These are phyloP conservation scores for Phanerotoma sp. DNA, from an alignment of 2,888 invertebrate species.

Conservation along the genomic window DNA sequence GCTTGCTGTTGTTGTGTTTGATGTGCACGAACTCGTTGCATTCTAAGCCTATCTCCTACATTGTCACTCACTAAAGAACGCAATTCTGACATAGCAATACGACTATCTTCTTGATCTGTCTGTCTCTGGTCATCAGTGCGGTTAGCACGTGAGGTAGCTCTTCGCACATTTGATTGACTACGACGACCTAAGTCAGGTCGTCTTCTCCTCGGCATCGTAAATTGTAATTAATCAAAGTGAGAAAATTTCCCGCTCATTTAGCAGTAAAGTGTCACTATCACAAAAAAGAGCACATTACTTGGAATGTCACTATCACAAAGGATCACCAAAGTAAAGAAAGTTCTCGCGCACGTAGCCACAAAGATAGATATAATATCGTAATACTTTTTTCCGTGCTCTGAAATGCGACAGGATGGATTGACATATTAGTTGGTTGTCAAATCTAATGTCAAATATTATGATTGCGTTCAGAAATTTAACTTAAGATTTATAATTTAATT, in stretches of 20 bases:
- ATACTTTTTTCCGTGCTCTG: no score
- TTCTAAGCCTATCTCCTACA: neutral
- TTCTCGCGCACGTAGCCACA: neutral
- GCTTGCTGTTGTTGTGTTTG: conserved; percentile 9
- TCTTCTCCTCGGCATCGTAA: neutral
- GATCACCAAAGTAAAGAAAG: no score
- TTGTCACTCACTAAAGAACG: neutral
- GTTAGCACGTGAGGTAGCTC: neutral
- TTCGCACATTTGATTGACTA: neutral
- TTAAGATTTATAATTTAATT: no score
- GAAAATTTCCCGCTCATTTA: no score
- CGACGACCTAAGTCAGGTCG: neutral
- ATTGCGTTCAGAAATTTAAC: neutral
- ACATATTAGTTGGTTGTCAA: neutral
- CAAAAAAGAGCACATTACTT: no score
- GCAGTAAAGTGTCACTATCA: no score
- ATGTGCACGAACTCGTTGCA: conserved; percentile 11
- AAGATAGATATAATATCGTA: no score
- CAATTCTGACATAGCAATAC: neutral
- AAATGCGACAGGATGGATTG: no score
- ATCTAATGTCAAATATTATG: neutral
- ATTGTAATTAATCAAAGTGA: neutral
- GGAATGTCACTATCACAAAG: no score
- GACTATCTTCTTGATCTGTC: neutral
- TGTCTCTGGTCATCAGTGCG: neutral